These are phyloP conservation scores for Catharus minimus DNA, from an alignment of 2,113 vertebrate genomes.

Conservation along the genomic window DNA sequence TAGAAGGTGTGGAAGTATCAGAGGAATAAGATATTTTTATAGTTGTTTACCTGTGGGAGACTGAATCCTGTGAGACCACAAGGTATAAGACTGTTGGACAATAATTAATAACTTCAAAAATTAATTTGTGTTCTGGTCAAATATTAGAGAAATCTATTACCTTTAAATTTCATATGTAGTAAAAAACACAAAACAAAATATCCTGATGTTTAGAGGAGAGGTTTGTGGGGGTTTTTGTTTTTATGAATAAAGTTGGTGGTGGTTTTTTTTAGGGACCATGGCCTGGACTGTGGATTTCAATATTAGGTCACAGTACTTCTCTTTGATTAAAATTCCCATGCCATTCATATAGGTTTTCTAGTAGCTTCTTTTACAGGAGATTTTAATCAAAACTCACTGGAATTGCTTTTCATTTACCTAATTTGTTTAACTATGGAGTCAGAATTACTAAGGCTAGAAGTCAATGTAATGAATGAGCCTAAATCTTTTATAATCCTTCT, in stretches of 20 bases:
- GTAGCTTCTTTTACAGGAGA: accelerated
- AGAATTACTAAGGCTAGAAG: neutral
- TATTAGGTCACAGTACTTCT: neutral
- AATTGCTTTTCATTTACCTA: neutral
- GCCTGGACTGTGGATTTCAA: neutral
- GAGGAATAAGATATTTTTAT: neutral
- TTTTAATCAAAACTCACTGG: neutral
- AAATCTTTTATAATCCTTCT: neutral
- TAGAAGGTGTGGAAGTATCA: neutral
- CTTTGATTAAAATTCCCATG: neutral
- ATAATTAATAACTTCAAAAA: neutral
- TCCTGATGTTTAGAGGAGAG: neutral
- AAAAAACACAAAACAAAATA: neutral
- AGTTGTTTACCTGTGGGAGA: neutral
- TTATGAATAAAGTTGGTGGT: accelerated
- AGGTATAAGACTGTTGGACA: neutral
- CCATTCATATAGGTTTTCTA: accelerated
- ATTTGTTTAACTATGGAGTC: neutral
- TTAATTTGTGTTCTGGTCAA: neutral
- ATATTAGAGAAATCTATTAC: neutral
- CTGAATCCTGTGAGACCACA: neutral
- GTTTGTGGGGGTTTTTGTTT: neutral
- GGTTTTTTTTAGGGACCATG: accelerated
- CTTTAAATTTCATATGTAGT: neutral
- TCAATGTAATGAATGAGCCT: neutral